These are phyloP conservation scores for Trissolcus japonicus DNA, from an alignment of 2,888 invertebrate species.

Conservation along the genomic window DNA sequence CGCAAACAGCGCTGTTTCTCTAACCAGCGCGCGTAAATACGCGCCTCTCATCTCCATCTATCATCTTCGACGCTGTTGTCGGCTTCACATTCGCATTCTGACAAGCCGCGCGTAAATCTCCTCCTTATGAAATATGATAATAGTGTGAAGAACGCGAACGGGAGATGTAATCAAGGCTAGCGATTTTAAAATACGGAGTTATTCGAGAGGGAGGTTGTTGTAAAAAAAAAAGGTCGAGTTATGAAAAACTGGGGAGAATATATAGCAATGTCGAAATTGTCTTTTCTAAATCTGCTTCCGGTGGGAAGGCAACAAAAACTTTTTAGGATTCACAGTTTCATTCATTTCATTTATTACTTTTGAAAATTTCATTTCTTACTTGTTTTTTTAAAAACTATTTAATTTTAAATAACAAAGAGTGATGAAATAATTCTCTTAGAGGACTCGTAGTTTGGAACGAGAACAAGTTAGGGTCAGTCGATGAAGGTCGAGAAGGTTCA, in stretches of 20 bases:
- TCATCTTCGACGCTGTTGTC: slow-evolving; percentile 36
- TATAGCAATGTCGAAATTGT: too few relatives aligned
- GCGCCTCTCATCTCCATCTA: slow-evolving; percentile 26
- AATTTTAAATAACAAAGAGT: too few relatives aligned
- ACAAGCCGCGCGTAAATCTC: slow-evolving; percentile 61
- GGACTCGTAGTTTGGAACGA: too few relatives aligned
- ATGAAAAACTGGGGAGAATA: slow-evolving; percentile 17
- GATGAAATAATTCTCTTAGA: too few relatives aligned
- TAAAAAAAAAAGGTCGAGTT: background rate
- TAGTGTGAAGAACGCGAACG: slow-evolving; percentile 4
- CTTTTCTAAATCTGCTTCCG: too few relatives aligned
- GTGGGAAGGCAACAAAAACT: too few relatives aligned
- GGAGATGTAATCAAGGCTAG: slow-evolving; percentile 27
- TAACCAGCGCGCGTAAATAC: background rate
- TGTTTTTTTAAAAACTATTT: too few relatives aligned
- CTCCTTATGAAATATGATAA: slow-evolving; percentile 12
- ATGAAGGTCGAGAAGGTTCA: slow-evolving; percentile 14
- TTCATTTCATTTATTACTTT: too few relatives aligned
- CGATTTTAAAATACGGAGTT: slow-evolving; percentile 43
- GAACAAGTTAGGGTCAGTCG: slow-evolving; percentile 6
- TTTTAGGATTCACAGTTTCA: too few relatives aligned
- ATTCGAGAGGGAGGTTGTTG: slow-evolving; percentile 11
- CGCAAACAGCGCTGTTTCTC: slow-evolving; percentile 30
- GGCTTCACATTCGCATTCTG: background rate
- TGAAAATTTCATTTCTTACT: too few relatives aligned